These are phyloP conservation scores for Rissa tridactyla DNA, from an alignment of 2,113 vertebrate genomes.

Conservation along the genomic window DNA sequence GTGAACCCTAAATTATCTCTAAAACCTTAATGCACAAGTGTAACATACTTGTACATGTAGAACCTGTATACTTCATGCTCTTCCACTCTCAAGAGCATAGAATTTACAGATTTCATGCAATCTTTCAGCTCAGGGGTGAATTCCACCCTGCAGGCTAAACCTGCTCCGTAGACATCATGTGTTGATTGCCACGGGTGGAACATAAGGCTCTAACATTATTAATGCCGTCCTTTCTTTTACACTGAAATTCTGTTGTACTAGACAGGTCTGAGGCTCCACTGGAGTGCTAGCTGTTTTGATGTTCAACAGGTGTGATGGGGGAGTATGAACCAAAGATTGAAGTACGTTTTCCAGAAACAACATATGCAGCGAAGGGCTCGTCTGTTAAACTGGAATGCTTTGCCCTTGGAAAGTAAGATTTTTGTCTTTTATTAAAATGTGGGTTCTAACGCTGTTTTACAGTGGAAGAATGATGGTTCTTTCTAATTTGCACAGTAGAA, in stretches of 20 bases:
- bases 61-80: not conserved
- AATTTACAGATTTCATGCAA: not conserved
- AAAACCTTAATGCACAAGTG: not conserved
- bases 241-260: not conserved
- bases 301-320: slow-evolving; percentile 85
- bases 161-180: not conserved
- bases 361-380: slow-evolving; percentile 80
- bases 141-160: not conserved
- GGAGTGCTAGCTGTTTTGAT: slow-evolving; percentile 71
- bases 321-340: slow-evolving; percentile 94
- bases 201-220: not conserved
- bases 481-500: not conserved
- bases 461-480: not conserved
- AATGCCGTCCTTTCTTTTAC: not conserved
- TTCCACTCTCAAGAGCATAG: not conserved
- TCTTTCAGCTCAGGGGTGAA: not conserved
- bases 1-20: not conserved
- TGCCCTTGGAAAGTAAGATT: slow-evolving; percentile 91
- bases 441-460: not conserved
- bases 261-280: slow-evolving; percentile 32
- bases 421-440: not conserved
- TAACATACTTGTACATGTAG: no score
- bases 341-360: slow-evolving; percentile 82
- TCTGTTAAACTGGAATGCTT: slow-evolving; percentile 89
- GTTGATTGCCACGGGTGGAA: not conserved